Evolutionary conservation across 2,113 vertebrate species (phyloP).

Genomic region (Ammodytes marinus): DNA sequence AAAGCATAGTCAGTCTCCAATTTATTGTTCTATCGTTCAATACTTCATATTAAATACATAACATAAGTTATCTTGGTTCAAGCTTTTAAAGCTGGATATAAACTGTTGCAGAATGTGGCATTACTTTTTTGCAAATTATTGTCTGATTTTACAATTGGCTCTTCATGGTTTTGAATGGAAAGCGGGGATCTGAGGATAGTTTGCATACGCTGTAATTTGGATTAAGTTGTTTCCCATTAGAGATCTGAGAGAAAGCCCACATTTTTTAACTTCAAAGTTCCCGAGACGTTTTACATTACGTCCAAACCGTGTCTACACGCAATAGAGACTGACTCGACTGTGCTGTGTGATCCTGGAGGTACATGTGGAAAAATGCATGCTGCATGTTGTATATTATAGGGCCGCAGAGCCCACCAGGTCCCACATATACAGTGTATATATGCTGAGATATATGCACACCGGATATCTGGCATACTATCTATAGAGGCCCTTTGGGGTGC

Average conservation of each 20-base stretch:
- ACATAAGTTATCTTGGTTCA: background rate
- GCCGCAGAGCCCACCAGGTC: background rate
- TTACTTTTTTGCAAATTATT: background rate
- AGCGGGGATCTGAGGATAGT: slow-evolving; percentile 16
- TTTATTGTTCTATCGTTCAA: background rate
- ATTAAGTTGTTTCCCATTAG: slow-evolving; percentile 33
- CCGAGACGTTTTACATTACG: slow-evolving; percentile 22
- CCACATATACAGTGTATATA: slow-evolving; percentile 3
- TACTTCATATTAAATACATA: background rate
- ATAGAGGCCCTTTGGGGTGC: slow-evolving; percentile 8
- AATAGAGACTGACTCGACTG: background rate
- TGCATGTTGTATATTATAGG: slow-evolving; percentile 19
- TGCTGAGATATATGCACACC: slow-evolving; percentile 17
- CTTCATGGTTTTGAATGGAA: slow-evolving; percentile 27
- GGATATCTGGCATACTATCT: slow-evolving; percentile 29
- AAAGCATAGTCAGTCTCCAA: background rate
- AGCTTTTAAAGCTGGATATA: slow-evolving; percentile 14
- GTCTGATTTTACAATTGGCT: slow-evolving; percentile 28
- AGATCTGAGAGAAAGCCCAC: background rate
- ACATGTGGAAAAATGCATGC: slow-evolving; percentile 41
- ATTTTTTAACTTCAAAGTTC: slow-evolving; percentile 21
- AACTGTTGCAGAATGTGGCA: background rate
- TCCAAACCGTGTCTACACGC: background rate
- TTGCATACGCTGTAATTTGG: slow-evolving; percentile 21
- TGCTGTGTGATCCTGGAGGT: background rate